Base-by-base conservation (phyloP, 2,888 invertebrate genomes). In the Hydrotaea diabolus region DNA sequence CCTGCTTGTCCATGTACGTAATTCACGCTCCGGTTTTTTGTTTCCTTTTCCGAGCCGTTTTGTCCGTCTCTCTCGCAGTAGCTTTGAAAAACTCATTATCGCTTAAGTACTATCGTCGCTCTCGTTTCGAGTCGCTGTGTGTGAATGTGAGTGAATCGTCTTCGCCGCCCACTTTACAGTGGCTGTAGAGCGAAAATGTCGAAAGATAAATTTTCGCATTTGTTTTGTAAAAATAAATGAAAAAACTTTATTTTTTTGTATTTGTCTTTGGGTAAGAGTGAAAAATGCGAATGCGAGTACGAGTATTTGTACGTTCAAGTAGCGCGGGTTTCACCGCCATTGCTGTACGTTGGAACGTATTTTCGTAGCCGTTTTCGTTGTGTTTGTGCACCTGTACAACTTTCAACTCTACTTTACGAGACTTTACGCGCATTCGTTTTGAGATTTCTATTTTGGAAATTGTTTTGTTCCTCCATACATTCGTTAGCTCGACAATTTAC, bases 21-120 rank as follows among this genome's bases (percentile, higher is more conserved):
- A 74, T 71, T 69, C 59, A 80, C 39, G 39, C 31, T 31, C 39
- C 39, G n/a, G n/a, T n/a, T n/a, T n/a, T n/a, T 39, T 31, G 31
- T 31, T 39, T 13, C 9, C 39, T n/a, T n/a, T n/a, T 8, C 39
- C 39, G 31, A 31, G 7, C n/a, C n/a, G n/a, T n/a, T n/a, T n/a
- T n/a, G n/a, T n/a, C n/a, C n/a, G n/a, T 39, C 13, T 39, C 39
- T 39, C 21, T 39, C 17, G n/a, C 13, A n/a, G 36, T 66, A 72
- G 77, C 77, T 83, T 77, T 83, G 69, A 74, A 75, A 77, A 83
- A 80, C 77, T 83, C 83, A 80, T 80, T 83, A 80, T 75, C 75
- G 36, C 55, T 46, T 46, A 69, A 26, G 71, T 62, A 26, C 55
- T 77, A 49, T 57, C 17, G 4, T 19, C 15, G 15, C 43, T 43